Evolutionary conservation across 2,113 vertebrate species (phyloP), one percentile per base, ranked within the genome.

Genomic region (Lates calcarifer): DNA sequence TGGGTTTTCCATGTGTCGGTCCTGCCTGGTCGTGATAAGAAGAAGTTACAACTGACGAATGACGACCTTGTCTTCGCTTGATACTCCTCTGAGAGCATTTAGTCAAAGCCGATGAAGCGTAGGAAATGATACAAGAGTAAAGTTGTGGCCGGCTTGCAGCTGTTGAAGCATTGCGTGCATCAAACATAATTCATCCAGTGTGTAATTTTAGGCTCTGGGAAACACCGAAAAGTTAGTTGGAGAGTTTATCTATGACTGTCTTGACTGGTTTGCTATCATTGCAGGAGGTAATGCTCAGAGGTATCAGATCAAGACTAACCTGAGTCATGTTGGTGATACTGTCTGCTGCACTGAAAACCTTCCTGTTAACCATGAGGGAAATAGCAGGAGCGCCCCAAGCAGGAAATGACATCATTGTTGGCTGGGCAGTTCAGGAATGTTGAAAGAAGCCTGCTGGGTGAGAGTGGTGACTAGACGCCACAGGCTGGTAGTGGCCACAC

Each of bases 391-490:
- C 31, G 64, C 90, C 87, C 64, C 29, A 33, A 90, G 93, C 83
- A 94, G 94, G 93, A 94, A 95, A 95, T 96, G 92, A 95, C 87
- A 91, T 93, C 94, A 95, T 83, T 73, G 51, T 15, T 58, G 67
- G 93, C 92, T 87, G 92, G 89, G 92, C 73, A 92, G 91, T 74
- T 62, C 90, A 95, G 74, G 73, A 43, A 92, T 94, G 93, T 92
- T 95, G 93, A 95, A 94, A 95, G 94, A 85, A 95, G 95, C 91
- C 93, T 91, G 92, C 92, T 93, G 90, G 77, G 91, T 91, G 90
- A 93, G 88, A 91, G 90, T 90, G 91, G 74, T 88, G 94, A 96
- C 89, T 91, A 92, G 91, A 93, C 39, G 80, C 91, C 91, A 91
- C 69, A 56, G 51, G 8, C 68, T 7, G 51, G 61, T 89, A 88